Percentiles rank a stretch among this genome's conserved stretches.
These are phyloP conservation scores for Pipistrellus pygmaeus DNA, from an alignment of 2,797 vertebrate species.

Conservation along the genomic window DNA sequence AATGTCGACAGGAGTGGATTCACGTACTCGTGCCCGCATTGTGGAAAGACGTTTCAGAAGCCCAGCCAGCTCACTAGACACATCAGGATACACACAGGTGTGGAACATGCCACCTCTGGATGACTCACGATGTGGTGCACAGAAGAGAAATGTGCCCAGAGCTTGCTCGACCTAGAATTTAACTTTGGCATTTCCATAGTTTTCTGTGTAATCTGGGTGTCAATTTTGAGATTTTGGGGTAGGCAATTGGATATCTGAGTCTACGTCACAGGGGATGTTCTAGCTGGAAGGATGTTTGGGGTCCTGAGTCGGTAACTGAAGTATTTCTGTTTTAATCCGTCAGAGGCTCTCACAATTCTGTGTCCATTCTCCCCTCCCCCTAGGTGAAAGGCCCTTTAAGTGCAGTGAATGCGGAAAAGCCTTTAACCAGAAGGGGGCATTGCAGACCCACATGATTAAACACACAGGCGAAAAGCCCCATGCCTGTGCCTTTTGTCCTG, in stretches of 20 bases:
- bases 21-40: conserved; percentile 97
- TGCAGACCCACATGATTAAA: conserved; percentile 99
- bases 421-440: conserved; percentile 99
- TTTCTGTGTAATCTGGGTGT: background rate
- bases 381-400: conserved; percentile 97
- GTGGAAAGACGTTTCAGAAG: conserved; percentile 98
- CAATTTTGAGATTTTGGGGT: background rate
- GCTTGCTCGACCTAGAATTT: accelerated
- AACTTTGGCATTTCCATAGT: background rate
- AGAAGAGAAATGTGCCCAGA: background rate
- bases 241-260: background rate
- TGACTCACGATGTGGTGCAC: accelerated
- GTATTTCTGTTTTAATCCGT: accelerated
- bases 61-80: conserved; percentile 98
- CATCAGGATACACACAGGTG: conserved; percentile 98
- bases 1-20: conserved; percentile 98
- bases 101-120: background rate
- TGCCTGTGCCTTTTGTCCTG: conserved; percentile 97
- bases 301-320: background rate
- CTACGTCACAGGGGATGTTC: too few relatives aligned
- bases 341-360: background rate
- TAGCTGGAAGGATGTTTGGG: background rate
- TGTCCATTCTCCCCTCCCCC: background rate
- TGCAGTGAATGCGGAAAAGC: conserved; percentile 96
- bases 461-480: conserved; percentile 99